Evolutionary conservation across 1,140 invertebrate genomes (phyloP).

Genomic region (Pogonomyrmex californicus): DNA sequence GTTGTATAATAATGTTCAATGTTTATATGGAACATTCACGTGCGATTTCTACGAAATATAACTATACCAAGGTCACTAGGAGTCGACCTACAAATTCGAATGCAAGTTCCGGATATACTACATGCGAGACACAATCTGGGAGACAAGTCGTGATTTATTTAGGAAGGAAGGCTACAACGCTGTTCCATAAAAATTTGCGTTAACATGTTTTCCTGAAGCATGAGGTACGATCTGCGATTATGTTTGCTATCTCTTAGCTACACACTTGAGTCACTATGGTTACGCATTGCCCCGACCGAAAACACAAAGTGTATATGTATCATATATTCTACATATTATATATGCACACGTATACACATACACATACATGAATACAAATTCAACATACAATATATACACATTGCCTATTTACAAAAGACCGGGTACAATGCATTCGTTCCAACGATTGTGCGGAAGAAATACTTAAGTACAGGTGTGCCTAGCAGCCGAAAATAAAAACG

Average conservation of each 20-base stretch:
- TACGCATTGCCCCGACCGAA: conserved; percentile 77
- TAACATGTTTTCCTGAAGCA: conserved; percentile 30
- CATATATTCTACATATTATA: conserved; percentile 67
- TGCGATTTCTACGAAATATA: background rate
- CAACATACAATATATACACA: conserved; percentile 24
- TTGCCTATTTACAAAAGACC: conserved; percentile 64
- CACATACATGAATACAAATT: conserved; percentile 37
- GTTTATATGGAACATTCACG: background rate
- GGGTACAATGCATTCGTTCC: conserved; percentile 77
- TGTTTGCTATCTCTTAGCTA: conserved; percentile 23
- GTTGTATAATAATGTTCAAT: background rate
- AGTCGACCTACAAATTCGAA: background rate
- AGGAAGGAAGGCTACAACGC: background rate
- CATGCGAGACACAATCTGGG: background rate
- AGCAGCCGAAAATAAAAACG: conserved; percentile 77
- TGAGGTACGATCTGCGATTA: conserved; percentile 44
- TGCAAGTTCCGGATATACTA: conserved; percentile 8
- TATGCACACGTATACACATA: conserved; percentile 11
- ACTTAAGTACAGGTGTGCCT: conserved; percentile 81
- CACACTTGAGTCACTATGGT: conserved; percentile 70
- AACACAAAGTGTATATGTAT: conserved; percentile 67
- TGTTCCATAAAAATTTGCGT: conserved; percentile 13
- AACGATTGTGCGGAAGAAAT: conserved; percentile 76
- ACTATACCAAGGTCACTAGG: conserved; percentile 13
- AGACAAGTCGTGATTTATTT: background rate